Conservation (phyloP, 1,140 invertebrate genomes). For the Calliopsis andreniformis region DNA sequence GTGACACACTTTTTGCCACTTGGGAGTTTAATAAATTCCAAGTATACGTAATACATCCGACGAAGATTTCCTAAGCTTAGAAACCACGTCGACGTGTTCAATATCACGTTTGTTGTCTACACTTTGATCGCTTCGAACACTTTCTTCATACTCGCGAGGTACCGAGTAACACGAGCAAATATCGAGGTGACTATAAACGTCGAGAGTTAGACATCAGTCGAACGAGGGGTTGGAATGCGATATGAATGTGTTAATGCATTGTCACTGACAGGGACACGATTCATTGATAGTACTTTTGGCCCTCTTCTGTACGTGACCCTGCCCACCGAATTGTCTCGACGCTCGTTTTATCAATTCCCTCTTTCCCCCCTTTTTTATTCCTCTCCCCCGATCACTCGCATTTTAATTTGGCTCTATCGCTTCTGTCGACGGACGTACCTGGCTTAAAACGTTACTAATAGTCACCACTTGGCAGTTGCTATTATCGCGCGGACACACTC, state of each 20-base stretch:
- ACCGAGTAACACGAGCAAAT: conserved; percentile 16
- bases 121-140: conserved; percentile 6
- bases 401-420: conserved; percentile 53
- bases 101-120: not conserved
- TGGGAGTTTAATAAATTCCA: not conserved
- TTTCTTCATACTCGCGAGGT: conserved; percentile 10
- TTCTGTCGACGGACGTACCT: conserved; percentile 32
- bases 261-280: conserved; percentile 77
- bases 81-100: not conserved
- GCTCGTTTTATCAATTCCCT: conserved; percentile 37
- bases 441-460: conserved; percentile 60
- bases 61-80: conserved; percentile 12
- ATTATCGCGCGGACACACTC: conserved; percentile 57
- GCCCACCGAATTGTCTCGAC: conserved; percentile 46
- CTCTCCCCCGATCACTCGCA: conserved; percentile 23
- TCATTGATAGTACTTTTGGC: conserved; percentile 70
- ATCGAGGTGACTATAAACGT: conserved; percentile 56
- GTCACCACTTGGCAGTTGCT: conserved; percentile 57
- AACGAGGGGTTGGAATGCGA: conserved; percentile 73
- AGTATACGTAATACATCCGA: not conserved
- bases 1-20: conserved; percentile 18
- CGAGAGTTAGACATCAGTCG: conserved; percentile 53
- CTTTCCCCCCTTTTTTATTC: conserved; percentile 16
- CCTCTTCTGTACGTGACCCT: conserved; percentile 42
- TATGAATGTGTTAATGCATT: conserved; percentile 77